Percentiles rank a stretch among this genome's conserved stretches.
Conservation (phyloP, 2,113 vertebrate genomes). For the Gnathonemus longibarbis region DNA sequence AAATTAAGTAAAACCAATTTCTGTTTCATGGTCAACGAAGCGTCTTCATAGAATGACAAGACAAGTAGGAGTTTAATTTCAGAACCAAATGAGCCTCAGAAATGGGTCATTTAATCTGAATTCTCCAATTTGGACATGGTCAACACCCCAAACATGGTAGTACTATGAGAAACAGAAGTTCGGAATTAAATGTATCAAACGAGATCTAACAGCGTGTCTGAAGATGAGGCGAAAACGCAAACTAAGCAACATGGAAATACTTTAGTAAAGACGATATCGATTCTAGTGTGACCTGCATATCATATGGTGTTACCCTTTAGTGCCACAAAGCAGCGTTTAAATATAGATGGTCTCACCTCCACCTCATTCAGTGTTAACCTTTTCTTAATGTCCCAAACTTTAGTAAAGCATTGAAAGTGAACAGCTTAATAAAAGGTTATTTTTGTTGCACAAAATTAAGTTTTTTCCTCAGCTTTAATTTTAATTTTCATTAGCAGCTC, state of each 20-base stretch:
- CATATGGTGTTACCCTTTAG: neutral
- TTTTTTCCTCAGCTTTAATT: neutral
- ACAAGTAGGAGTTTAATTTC: neutral
- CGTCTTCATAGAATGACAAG: neutral
- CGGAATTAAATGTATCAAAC: neutral
- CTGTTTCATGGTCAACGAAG: neutral
- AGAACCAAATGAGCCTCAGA: neutral
- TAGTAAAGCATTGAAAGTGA: neutral
- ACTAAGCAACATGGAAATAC: neutral
- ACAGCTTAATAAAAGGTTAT: neutral
- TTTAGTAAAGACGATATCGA: neutral
- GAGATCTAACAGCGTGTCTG: neutral
- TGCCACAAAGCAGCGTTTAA: neutral
- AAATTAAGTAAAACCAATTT: constrained; percentile 11
- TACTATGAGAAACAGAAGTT: neutral
- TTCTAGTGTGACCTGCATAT: neutral
- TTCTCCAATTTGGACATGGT: neutral
- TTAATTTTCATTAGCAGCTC: neutral
- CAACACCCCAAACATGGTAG: neutral
- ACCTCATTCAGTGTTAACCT: neutral
- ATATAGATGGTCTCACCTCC: neutral
- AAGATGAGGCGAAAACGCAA: neutral
- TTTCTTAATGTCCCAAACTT: neutral
- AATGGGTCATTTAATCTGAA: neutral
- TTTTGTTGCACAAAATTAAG: neutral